phyloP scores from a whole-genome alignment of 1,140 invertebrate genomes.

The Epicauta chinensis region DNA sequence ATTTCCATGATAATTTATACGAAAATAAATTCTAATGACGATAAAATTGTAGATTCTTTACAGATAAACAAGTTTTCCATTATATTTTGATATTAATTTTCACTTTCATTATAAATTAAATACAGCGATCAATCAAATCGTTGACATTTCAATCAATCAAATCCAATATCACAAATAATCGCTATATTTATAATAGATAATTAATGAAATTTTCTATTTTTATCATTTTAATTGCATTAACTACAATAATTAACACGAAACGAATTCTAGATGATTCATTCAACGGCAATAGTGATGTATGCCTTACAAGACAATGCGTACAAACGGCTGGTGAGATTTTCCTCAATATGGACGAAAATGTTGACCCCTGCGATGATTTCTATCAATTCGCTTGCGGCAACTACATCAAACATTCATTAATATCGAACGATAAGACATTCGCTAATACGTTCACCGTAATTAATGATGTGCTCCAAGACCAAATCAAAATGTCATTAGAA shows the following conservation, averaged over 20 bases:
- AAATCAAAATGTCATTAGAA: constrained; percentile 11
- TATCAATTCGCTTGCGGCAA: constrained; percentile 77
- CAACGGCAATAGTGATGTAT: constrained; percentile 64
- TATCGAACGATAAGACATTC: constrained; percentile 73
- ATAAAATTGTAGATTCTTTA: too few relatives aligned
- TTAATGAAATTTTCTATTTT: constrained; percentile 66
- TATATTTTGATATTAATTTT: too few relatives aligned
- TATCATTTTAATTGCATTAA: constrained; percentile 85
- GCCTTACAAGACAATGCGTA: constrained; percentile 72
- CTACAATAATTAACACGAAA: constrained; percentile 65
- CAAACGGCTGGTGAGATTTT: constrained; percentile 67
- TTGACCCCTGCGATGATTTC: constrained; percentile 88
- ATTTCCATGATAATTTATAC: too few relatives aligned
- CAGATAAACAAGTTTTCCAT: too few relatives aligned
- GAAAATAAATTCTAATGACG: too few relatives aligned
- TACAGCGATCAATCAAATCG: too few relatives aligned
- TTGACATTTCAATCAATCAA: too few relatives aligned
- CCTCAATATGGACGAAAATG: constrained; percentile 63
- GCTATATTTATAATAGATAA: constrained; percentile 54
- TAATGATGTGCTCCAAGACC: constrained; percentile 36
- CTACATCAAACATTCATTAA: constrained; percentile 64
- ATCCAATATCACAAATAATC: constrained; percentile 45
- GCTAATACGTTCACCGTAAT: constrained; percentile 71
- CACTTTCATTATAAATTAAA: too few relatives aligned
- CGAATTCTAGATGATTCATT: constrained; percentile 50